Conservation (phyloP, 2,113 vertebrate species). For the Channa maculata region DNA sequence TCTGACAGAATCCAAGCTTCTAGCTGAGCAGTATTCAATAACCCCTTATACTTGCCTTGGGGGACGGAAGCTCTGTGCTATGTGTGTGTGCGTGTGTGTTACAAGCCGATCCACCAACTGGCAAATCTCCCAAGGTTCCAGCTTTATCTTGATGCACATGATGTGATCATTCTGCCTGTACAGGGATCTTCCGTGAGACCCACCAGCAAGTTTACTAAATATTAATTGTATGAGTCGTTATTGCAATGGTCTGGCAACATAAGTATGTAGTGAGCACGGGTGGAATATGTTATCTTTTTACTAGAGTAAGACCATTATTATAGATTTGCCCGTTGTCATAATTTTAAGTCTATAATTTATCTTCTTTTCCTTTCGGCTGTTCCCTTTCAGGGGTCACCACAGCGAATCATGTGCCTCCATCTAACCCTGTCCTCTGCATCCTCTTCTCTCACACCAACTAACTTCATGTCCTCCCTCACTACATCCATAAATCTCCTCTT, state of each 20-base stretch:
- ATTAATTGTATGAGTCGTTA: slow-evolving; percentile 53
- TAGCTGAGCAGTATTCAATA: slow-evolving; percentile 53
- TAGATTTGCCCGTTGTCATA: no score
- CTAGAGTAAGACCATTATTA: not conserved
- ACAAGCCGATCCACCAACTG: slow-evolving; percentile 11
- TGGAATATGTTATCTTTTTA: not conserved
- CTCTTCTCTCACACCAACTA: no score
- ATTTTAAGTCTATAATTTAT: no score
- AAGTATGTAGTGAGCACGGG: not conserved
- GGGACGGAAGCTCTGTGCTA: slow-evolving; percentile 38
- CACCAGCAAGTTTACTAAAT: slow-evolving; percentile 22
- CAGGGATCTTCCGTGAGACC: slow-evolving; percentile 28
- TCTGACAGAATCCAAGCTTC: slow-evolving; percentile 29
- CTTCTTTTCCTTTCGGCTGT: no score
- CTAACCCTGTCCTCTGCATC: no score
- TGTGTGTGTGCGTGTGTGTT: slow-evolving; percentile 31
- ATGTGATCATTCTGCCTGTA: slow-evolving; percentile 12
- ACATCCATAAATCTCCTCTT: no score
- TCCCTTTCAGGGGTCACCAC: no score
- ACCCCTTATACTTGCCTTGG: slow-evolving; percentile 37
- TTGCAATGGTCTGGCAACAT: not conserved
- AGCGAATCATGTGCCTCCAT: no score
- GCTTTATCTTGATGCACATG: slow-evolving; percentile 55
- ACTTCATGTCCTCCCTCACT: no score
- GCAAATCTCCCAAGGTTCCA: slow-evolving; percentile 55